Conservation (phyloP, 2,888 invertebrate species). For the Dorcus parallelipipedus region DNA sequence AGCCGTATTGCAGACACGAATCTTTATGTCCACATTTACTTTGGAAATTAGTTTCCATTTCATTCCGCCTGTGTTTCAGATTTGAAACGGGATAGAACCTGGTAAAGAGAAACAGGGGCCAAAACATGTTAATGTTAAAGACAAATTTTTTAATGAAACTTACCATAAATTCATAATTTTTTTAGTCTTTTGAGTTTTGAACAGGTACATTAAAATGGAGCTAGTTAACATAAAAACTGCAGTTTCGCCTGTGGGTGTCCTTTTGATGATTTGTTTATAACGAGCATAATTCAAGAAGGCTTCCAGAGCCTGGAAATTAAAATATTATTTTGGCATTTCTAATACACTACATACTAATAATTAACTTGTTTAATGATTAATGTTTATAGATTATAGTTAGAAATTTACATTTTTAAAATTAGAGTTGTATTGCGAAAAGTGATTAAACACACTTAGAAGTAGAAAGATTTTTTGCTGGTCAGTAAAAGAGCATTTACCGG, state of each 20-base stretch:
- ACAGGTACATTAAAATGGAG: constrained; percentile 30
- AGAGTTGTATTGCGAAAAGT: too few relatives aligned
- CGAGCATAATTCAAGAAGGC: constrained; percentile 22
- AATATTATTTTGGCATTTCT: too few relatives aligned
- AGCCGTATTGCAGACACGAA: constrained; percentile 18
- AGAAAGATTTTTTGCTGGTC: too few relatives aligned
- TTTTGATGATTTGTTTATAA: constrained; percentile 21
- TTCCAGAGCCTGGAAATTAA: constrained; percentile 31
- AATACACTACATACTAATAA: too few relatives aligned
- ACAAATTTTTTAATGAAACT: constrained; percentile 4
- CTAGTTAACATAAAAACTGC: constrained; percentile 31
- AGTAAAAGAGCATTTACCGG: too few relatives aligned
- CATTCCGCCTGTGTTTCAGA: not conserved
- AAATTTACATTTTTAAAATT: too few relatives aligned
- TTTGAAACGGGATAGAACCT: constrained; percentile 32
- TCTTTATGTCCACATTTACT: constrained; percentile 14
- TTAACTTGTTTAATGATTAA: too few relatives aligned
- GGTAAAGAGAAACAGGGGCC: constrained; percentile 3
- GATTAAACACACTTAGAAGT: too few relatives aligned
- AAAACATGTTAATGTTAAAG: not conserved
- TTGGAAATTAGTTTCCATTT: constrained; percentile 8
- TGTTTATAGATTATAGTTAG: too few relatives aligned
- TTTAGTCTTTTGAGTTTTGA: constrained; percentile 18
- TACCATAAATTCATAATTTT: constrained; percentile 30
- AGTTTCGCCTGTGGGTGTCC: constrained; percentile 25